phyloP scores from a whole-genome alignment of 2,113 vertebrate species.

The Chitala chitala region DNA sequence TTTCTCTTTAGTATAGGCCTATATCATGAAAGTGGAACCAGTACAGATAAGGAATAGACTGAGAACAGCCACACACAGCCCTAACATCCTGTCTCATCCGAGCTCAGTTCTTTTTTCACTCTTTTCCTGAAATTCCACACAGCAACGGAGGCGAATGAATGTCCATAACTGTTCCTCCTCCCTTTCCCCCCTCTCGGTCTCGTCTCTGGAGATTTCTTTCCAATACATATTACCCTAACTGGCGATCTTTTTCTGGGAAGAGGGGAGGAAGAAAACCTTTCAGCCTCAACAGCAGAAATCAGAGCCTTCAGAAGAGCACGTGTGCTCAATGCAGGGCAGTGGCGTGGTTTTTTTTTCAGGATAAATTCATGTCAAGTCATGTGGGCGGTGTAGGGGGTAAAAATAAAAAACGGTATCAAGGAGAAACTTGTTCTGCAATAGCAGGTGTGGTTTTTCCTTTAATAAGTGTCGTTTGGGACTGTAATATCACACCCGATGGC shows the following conservation, averaged over 20 bases:
- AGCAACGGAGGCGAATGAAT: slow-evolving; percentile 38
- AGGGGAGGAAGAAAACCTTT: slow-evolving; percentile 23
- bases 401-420: no score
- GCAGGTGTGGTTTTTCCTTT: no score
- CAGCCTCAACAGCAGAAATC: slow-evolving; percentile 28
- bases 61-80: neutral
- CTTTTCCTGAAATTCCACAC: slow-evolving; percentile 40
- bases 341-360: neutral
- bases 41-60: neutral
- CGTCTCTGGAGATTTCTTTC: slow-evolving; percentile 31
- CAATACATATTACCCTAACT: slow-evolving; percentile 37
- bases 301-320: slow-evolving; percentile 26
- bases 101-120: slow-evolving; percentile 19
- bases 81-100: slow-evolving; percentile 23
- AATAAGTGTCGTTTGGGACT: no score
- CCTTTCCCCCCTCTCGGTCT: neutral
- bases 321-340: slow-evolving; percentile 3
- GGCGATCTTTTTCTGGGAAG: slow-evolving; percentile 36
- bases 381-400: no score
- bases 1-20: neutral
- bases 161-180: slow-evolving; percentile 25
- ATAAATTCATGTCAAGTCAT: neutral
- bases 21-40: neutral
- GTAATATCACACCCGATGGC: no score
- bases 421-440: no score